Percentiles rank a stretch among this genome's conserved stretches.
Evolutionary conservation across 2,888 invertebrate genomes (phyloP).

Genomic region (Junonia oenone): DNA sequence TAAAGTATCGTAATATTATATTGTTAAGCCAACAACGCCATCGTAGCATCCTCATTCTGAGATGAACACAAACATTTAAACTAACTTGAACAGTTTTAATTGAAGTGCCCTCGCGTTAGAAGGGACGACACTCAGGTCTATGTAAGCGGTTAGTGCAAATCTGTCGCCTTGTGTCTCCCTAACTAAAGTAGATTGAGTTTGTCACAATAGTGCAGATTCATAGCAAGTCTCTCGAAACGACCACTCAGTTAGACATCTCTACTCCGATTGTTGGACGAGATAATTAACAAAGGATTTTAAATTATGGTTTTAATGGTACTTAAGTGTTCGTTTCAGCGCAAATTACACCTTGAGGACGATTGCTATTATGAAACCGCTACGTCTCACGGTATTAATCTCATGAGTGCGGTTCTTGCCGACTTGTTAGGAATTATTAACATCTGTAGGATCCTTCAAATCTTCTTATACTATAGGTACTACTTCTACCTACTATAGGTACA

Average conservation of each 20-base stretch:
- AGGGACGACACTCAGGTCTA: slow-evolving; percentile 35
- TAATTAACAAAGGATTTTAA: slow-evolving; percentile 24
- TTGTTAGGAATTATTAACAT: slow-evolving; percentile 19
- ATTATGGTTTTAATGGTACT: slow-evolving; percentile 18
- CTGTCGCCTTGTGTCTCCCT: slow-evolving; percentile 32
- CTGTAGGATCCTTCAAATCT: background rate
- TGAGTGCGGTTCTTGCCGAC: slow-evolving; percentile 16
- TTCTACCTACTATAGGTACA: too few relatives aligned
- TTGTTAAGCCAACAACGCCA: background rate
- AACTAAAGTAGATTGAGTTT: slow-evolving; percentile 48
- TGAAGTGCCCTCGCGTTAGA: slow-evolving; percentile 45
- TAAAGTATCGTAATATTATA: too few relatives aligned
- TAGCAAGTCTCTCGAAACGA: slow-evolving; percentile 13
- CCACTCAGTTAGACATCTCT: slow-evolving; percentile 7
- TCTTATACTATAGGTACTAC: too few relatives aligned
- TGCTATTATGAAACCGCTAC: slow-evolving; percentile 25
- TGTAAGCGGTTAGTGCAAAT: slow-evolving; percentile 40
- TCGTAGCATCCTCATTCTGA: slow-evolving; percentile 13
- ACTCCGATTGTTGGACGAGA: background rate
- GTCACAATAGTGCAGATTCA: slow-evolving; percentile 19
- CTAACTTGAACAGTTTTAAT: slow-evolving; percentile 71
- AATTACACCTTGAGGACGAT: slow-evolving; percentile 27
- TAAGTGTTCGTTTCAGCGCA: slow-evolving; percentile 23
- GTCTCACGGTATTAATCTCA: slow-evolving; percentile 20
- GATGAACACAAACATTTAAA: slow-evolving; percentile 65